Evolutionary conservation across 2,113 vertebrate species (phyloP), one percentile per base, ranked within the genome.

Genomic region (Aegotheles bennettii): DNA sequence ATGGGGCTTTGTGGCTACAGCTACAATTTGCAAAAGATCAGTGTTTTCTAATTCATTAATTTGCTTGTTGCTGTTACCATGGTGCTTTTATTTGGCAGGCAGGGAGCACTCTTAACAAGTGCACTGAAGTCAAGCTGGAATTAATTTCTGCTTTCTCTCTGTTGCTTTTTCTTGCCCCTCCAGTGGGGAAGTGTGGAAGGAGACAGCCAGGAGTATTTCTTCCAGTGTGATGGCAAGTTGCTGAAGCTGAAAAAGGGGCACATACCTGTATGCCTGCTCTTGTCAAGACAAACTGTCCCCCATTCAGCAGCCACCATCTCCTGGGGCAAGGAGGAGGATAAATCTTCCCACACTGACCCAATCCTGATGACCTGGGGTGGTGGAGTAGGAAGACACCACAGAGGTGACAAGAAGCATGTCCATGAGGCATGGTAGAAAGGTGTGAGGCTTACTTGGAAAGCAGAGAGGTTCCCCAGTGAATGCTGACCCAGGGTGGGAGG

Each of bases 41-140:
- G 76, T 93, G 94, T 84, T 96, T 96, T 84, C 80, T 93, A 94
- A 95, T 96, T 92, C 51, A 64, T 92, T 93, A 92, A 96, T 96
- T 95, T 92, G 64, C 83, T 95, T 95, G 86, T 89, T 93, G 64
- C 73, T 81, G 96, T 97, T 96, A 84, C 95, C 95, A 95, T 95
- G 94, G 94, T 68, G 88, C 83, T 96, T 84, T 86, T 57, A 59
- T 80, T 95, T 96, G 93, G 83, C 93, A 93, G 82, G 63, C 89
- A 63, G 24, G 50, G 79, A 90, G 20, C 53, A 40, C 64, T 70
- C 63, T 63, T 68, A 64, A 70, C 51, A 74, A 95, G 75, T 84
- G 85, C 53, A 38, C 47, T 76, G 54, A 86, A 96, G 42, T 88
- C 51, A 93, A 84, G 68, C 79, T 93, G 86, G 83, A 86, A 94